A percentile compares a stretch with the other conserved stretches of the same genome.
These are phyloP conservation scores for Canis aureus DNA, from an alignment of 2,113 vertebrate genomes.

Conservation along the genomic window DNA sequence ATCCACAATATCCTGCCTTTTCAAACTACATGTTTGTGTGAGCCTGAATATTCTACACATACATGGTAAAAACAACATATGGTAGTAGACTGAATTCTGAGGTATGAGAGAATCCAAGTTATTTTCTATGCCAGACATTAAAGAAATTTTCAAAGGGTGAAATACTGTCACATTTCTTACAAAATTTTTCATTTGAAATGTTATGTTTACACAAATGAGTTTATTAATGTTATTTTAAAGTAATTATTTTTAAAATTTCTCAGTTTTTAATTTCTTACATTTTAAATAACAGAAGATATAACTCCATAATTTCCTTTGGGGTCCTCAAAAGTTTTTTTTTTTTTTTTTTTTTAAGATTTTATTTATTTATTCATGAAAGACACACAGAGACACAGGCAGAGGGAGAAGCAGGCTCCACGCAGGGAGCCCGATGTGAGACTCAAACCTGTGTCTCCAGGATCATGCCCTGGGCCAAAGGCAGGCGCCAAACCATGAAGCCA, in stretches of 20 bases:
- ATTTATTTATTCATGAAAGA: too few species aligned
- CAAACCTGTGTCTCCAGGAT: too few species aligned
- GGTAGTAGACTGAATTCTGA: background rate
- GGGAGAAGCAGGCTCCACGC: too few species aligned
- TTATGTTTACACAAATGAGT: background rate
- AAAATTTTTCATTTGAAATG: slow-evolving; percentile 14
- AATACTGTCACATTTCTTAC: background rate
- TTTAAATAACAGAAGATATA: background rate
- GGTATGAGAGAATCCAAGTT: background rate
- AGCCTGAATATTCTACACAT: background rate
- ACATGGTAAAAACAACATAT: background rate
- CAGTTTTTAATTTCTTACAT: background rate
- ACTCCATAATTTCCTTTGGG: background rate
- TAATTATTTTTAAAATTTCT: background rate
- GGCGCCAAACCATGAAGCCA: too few species aligned
- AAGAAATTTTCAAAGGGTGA: background rate
- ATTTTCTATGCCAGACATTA: background rate
- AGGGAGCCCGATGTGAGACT: too few species aligned
- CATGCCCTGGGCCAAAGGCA: too few species aligned
- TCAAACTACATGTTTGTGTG: background rate
- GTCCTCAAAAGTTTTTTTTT: background rate
- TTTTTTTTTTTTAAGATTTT: background rate
- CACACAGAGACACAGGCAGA: too few species aligned
- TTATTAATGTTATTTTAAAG: slow-evolving; percentile 2
- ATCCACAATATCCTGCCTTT: background rate